phyloP scores from a whole-genome alignment of 2,888 invertebrate genomes.

The Junonia oenone region DNA sequence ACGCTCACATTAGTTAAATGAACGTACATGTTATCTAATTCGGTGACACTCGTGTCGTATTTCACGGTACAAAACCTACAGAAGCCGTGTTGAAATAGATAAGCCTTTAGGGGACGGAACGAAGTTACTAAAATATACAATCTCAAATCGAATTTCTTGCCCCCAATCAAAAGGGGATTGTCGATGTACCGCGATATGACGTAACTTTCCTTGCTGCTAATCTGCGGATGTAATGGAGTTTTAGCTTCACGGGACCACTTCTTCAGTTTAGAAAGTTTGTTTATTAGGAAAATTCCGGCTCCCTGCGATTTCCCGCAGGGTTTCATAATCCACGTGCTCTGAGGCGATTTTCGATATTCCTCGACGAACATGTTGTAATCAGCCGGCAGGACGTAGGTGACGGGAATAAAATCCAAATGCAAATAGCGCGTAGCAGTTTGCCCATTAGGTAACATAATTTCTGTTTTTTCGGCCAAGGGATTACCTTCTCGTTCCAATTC shows the following conservation, averaged over 20 bases:
- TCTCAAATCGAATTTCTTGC: slow-evolving; percentile 96
- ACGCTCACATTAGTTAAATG: slow-evolving; percentile 98
- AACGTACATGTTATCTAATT: slow-evolving; percentile 95
- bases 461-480: slow-evolving; percentile 87
- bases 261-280: slow-evolving; percentile 95
- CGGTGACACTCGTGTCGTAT: slow-evolving; percentile 93
- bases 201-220: slow-evolving; percentile 89
- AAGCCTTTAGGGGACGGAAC: slow-evolving; percentile 95
- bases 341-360: slow-evolving; percentile 95
- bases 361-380: slow-evolving; percentile 99
- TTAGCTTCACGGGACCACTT: slow-evolving; percentile 88
- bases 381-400: slow-evolving; percentile 95
- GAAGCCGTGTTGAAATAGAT: slow-evolving; percentile 95
- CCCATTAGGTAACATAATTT: slow-evolving; percentile 75
- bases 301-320: slow-evolving; percentile 97
- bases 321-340: slow-evolving; percentile 98
- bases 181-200: slow-evolving; percentile 98
- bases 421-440: slow-evolving; percentile 85
- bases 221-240: slow-evolving; percentile 86
- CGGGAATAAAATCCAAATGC: slow-evolving; percentile 94
- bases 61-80: slow-evolving; percentile 98
- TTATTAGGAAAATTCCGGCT: slow-evolving; percentile 96
- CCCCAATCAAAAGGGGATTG: slow-evolving; percentile 96
- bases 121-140: slow-evolving; percentile 95
- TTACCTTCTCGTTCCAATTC: slow-evolving; percentile 95